Evolutionary conservation across 64 coral and sea anemone genomes (phyloP), one percentile per base, ranked within the genome.

Genomic region (Anthopleura sola): DNA sequence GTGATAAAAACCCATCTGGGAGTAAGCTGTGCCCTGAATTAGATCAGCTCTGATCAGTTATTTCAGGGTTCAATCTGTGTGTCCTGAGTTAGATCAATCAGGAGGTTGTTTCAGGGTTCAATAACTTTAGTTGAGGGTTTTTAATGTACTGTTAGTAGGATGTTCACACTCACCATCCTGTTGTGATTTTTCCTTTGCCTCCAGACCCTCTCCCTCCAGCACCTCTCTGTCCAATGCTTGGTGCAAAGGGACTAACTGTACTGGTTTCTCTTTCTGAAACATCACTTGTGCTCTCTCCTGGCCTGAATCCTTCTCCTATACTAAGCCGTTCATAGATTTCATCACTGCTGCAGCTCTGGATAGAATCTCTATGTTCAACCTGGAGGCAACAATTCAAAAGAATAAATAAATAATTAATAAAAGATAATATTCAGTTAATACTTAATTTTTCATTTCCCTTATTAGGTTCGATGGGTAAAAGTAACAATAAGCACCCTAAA

Each of bases 311-410:
- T 71, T 71, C 66, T 12, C 78, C 91, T 68, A 74, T 75, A 80
- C 82, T 88, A 16, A 95, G 87, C 36, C 82, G 86, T 75, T 95
- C 93, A 78, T 95, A 95, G 34, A 95, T 92, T 40, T 95, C 93
- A 53, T 49, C 78, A 81, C 93, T 95, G 76, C 93, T 92, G 34
- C 86, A 69, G 79, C 90, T 95, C 8, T 62, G 66, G 3, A 92
- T 84, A 18, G 93, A 95, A 64, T 85, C 90, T 83, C 90, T 85
- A 34, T 71, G 28, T 1, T 3, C 66, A 14, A 83, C 49, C 89
- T 95, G 60, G 8, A 86, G 62, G 14, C 23, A 38, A 71, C 1
- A 16, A 76, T 81, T 5, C 60, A 66, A 23, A 24, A 1, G 40
- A 44, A 44, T 44, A 8, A 0, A 44, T 44, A 44, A 44, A 44